These are phyloP conservation scores for Pomatostomus ruficeps DNA, from an alignment of 2,113 vertebrate species.

Conservation along the genomic window DNA sequence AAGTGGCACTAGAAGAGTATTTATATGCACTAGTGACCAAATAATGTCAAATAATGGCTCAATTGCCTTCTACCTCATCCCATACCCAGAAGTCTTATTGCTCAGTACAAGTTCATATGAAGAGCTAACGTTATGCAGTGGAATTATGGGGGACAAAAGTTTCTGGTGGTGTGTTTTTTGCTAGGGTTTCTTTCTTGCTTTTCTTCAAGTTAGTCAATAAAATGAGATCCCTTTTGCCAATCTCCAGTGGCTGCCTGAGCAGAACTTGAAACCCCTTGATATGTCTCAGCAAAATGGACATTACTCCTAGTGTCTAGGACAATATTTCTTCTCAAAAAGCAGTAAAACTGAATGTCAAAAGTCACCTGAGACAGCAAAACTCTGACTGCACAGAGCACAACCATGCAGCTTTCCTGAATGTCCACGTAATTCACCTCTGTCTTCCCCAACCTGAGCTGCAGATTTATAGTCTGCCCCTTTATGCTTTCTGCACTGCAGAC, in stretches of 20 bases:
- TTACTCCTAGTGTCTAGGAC: not conserved
- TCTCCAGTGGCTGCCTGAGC: not conserved
- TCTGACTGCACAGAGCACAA: not conserved
- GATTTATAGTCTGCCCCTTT: not conserved
- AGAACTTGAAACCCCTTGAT: not conserved
- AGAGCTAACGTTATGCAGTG: not conserved
- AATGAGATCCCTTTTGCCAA: not conserved
- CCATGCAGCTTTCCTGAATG: not conserved
- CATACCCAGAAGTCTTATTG: not conserved
- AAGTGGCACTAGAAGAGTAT: constrained; percentile 2
- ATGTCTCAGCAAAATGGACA: not conserved
- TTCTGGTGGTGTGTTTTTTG: not conserved
- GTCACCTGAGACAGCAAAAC: not conserved
- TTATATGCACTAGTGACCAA: not conserved
- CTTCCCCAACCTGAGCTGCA: not conserved
- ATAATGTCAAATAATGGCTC: not conserved
- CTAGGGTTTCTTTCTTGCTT: not conserved
- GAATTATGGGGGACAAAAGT: not conserved
- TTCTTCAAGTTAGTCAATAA: not conserved
- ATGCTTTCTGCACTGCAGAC: not conserved
- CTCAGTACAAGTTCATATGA: not conserved
- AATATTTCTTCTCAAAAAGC: not conserved
- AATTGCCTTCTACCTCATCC: not conserved
- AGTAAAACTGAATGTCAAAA: not conserved
- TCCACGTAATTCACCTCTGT: not conserved